Evolutionary conservation across 2,888 invertebrate species (phyloP), one percentile per base, ranked within the genome.

Genomic region (Aleiodes testaceus): DNA sequence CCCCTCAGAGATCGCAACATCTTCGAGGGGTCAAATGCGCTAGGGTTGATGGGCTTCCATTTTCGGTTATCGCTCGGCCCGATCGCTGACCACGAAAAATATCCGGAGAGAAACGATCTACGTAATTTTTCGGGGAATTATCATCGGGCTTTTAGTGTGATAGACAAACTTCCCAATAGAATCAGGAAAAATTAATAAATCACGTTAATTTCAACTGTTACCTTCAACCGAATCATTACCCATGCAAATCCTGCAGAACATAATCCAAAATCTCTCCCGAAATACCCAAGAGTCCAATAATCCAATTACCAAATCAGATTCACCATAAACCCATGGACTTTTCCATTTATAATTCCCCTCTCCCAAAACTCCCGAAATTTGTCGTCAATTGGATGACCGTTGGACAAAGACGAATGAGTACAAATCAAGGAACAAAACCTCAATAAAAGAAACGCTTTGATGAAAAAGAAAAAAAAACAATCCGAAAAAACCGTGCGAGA

Each of bases 31-130:
- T 42, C 36, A 42, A 11, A 59, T 59, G 42, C 59, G 22, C 14
- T 26, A 18, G 36, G 36, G 59, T 16, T 59, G 59, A 59, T 59
- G 59, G 59, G 59, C 59, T 59, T 59, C 59, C 36, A 59, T 59
- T 59, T n/a, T 59, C 36, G 12, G 42, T 59, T 59, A 59, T 59
- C 59, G 59, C 12, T 9, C 26, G 59, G 59, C 59, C 59, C 59
- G 42, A 59, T 59, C 59, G 7, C 36, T 59, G 59, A 36, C 42
- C 59, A 36, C 59, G 14, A 59, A 42, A 42, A 59, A 42, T n/a
- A n/a, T 59, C 36, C 18, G 9, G 11, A 2, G 50, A 20, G 50
- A 3, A 36, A 36, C 9, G 36, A 59, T 59, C 42, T 59, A 59
- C 59, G 59, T 59, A 36, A 59, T 59, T 36, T 16, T 59, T 11